A percentile compares a stretch with the other conserved stretches of the same genome.
Evolutionary conservation across 2,113 vertebrate genomes (phyloP).

Genomic region (Aldabrachelys gigantea): DNA sequence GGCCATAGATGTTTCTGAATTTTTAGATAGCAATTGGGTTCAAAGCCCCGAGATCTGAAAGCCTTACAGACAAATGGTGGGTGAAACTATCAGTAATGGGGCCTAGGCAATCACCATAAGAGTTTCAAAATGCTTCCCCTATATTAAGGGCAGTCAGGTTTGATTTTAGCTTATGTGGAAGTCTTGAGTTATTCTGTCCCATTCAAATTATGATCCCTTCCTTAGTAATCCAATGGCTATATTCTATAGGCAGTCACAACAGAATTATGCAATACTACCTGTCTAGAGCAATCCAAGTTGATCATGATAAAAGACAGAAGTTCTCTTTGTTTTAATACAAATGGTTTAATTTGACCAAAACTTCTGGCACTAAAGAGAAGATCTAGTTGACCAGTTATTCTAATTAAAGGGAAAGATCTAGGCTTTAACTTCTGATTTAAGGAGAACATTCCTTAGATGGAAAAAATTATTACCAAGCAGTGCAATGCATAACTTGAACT

Average conservation of each 20-base stretch:
- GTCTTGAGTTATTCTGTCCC: no score
- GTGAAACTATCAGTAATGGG: background rate
- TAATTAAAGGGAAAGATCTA: background rate
- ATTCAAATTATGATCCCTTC: background rate
- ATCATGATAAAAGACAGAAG: background rate
- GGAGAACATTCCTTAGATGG: background rate
- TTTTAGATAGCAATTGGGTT: background rate
- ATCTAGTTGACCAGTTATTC: background rate
- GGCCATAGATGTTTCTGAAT: background rate
- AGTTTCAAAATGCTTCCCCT: background rate
- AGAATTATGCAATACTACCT: background rate
- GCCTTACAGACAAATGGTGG: background rate
- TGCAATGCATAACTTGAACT: background rate
- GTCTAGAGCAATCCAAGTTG: background rate
- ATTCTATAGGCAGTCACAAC: background rate
- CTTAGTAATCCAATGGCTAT: background rate
- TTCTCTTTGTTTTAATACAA: background rate
- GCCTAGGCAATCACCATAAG: background rate
- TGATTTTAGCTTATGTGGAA: background rate
- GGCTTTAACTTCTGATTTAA: background rate
- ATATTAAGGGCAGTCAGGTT: background rate
- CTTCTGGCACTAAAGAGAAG: background rate
- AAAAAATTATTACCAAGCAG: background rate
- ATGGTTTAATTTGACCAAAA: background rate
- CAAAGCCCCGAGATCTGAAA: background rate